phyloP scores from a whole-genome alignment of 2,113 vertebrate genomes.

The Etheostoma cragini region DNA sequence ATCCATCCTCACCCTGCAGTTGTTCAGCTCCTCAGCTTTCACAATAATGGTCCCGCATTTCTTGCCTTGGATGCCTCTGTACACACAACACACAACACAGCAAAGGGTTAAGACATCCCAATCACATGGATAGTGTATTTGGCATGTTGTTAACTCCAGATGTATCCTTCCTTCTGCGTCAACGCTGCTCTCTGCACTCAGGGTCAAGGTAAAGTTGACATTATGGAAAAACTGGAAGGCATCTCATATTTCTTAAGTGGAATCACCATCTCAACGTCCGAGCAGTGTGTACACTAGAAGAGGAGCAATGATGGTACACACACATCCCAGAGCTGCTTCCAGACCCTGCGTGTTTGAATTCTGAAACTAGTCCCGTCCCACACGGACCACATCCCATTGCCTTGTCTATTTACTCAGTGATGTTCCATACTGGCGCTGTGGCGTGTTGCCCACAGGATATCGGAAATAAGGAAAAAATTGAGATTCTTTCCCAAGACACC shows the following conservation, averaged over 20 bases:
- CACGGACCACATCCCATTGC: too few species aligned
- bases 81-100: slow-evolving; percentile 29
- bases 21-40: slow-evolving; percentile 95
- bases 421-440: neutral
- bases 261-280: neutral
- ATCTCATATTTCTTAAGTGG: neutral
- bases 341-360: neutral
- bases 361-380: neutral
- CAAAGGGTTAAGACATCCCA: neutral
- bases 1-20: slow-evolving; percentile 91
- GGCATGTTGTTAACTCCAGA: neutral
- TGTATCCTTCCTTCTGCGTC: neutral
- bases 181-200: neutral
- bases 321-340: neutral
- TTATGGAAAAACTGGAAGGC: neutral
- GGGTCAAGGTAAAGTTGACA: neutral
- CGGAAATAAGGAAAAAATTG: neutral
- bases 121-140: neutral
- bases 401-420: neutral
- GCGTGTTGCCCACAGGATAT: neutral
- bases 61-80: slow-evolving; percentile 95
- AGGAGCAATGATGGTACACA: neutral
- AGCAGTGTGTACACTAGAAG: neutral
- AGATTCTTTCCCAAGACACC: neutral
- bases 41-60: slow-evolving; percentile 96